Percentiles rank a stretch among this genome's conserved stretches.
Evolutionary conservation across 1,140 invertebrate species (phyloP).

Genomic region (Ips nitidus): DNA sequence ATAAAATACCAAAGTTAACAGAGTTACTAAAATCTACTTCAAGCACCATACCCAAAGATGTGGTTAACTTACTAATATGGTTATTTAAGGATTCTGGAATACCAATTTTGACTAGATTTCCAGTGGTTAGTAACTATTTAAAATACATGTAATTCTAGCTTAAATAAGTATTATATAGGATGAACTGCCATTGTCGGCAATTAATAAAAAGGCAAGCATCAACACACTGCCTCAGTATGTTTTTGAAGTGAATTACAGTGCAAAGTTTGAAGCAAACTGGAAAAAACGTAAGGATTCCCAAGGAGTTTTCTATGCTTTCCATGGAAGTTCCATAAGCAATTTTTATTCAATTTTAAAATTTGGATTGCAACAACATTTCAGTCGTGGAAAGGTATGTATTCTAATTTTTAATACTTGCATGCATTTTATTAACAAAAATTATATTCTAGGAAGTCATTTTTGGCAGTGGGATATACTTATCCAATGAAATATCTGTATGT

Average conservation of each 20-base stretch:
- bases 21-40: slow-evolving; percentile 29
- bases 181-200: slow-evolving; percentile 16
- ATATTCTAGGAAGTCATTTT: slow-evolving; percentile 64
- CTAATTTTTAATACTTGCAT: neutral
- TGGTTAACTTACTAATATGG: slow-evolving; percentile 39
- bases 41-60: slow-evolving; percentile 36
- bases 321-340: slow-evolving; percentile 78
- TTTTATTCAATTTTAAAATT: slow-evolving; percentile 80
- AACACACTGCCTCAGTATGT: slow-evolving; percentile 61
- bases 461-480: slow-evolving; percentile 76
- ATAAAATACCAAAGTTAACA: slow-evolving; percentile 39
- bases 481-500: slow-evolving; percentile 69
- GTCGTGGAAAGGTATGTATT: slow-evolving; percentile 45
- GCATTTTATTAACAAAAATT: slow-evolving; percentile 2
- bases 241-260: slow-evolving; percentile 62
- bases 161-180: neutral
- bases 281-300: slow-evolving; percentile 57
- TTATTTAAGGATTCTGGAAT: slow-evolving; percentile 39
- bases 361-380: slow-evolving; percentile 74
- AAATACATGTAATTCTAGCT: neutral
- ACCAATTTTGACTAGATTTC: slow-evolving; percentile 27
- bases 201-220: slow-evolving; percentile 20
- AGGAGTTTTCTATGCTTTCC: slow-evolving; percentile 69
- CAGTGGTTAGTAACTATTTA: slow-evolving; percentile 22
- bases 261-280: slow-evolving; percentile 60